Base-by-base conservation (phyloP, 2,113 vertebrate genomes). In the Mobula hypostoma region DNA sequence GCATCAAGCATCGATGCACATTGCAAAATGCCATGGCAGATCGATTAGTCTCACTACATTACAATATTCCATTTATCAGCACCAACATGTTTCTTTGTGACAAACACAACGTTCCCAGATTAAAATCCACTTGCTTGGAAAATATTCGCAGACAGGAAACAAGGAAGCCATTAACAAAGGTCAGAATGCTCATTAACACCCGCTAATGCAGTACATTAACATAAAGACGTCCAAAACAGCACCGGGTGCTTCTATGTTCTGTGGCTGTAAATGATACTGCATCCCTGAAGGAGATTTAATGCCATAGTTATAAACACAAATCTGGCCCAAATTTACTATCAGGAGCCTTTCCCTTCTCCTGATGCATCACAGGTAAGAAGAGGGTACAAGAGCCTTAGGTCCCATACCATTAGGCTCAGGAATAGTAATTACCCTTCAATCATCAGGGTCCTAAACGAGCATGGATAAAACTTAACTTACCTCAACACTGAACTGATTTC, bases 101-200 rank as follows among this genome's bases (percentile, higher is more conserved):
- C 63, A 63, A 90, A 32, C 14, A 68, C 61, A 90, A 66, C 6
- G 19, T 66, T 66, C 32, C 15, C 61, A 7, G 61, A 88, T 88
- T 88, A 88, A 88, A 88, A 66, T 66, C 61, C 61, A 90, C 63
- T 68, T 66, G n/a, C 15, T 66, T 68, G 61, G 61, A 90, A 79
- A 90, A 66, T n/a, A 7, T 68, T 68, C 85, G 21, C 66, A n/a
- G 7, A 63, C n/a, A 66, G 12, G 66, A 56, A 61, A 17, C n/a
- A 66, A 90, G 85, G 61, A 63, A 36, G n/a, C 19, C 63, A 90
- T 90, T 90, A 68, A 66, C 56, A 90, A 66, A 68, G 85, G 61
- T 90, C 61, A 90, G 61, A 90, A 66, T 66, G 2, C 85, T 90
- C 85, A 90, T 90, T 90, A 90, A 68, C 85, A 19, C 61, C 66